Conservation (phyloP, 2,113 vertebrate genomes). For the Seriola quinqueradiata region DNA sequence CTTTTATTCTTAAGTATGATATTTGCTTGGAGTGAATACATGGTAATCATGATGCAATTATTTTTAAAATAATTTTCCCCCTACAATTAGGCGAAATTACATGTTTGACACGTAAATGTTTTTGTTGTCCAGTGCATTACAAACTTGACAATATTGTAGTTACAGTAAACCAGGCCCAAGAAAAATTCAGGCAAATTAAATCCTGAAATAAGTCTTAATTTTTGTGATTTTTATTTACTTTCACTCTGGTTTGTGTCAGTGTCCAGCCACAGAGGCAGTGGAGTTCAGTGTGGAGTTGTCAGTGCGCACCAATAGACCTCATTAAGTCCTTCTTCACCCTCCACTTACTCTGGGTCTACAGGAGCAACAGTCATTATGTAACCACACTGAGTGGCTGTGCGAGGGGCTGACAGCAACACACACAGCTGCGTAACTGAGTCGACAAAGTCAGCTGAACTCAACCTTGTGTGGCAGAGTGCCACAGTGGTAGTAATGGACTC, state of each 20-base stretch:
- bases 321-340: slow-evolving; percentile 72
- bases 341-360: slow-evolving; percentile 59
- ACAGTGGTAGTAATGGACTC: slow-evolving; percentile 12
- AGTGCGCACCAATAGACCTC: slow-evolving; percentile 63
- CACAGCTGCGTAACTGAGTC: slow-evolving; percentile 44
- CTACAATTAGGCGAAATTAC: background rate
- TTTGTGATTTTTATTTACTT: background rate
- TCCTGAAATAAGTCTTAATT: background rate
- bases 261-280: slow-evolving; percentile 33
- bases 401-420: slow-evolving; percentile 33
- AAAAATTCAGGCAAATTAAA: background rate
- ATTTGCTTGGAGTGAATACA: background rate
- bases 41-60: background rate
- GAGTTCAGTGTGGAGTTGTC: slow-evolving; percentile 43
- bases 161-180: background rate
- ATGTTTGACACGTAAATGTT: background rate
- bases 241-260: slow-evolving; percentile 14
- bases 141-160: background rate
- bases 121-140: background rate
- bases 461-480: slow-evolving; percentile 24
- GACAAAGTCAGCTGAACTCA: slow-evolving; percentile 46
- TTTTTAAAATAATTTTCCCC: background rate
- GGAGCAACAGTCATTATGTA: slow-evolving; percentile 66
- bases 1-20: too few species aligned
- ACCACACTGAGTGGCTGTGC: slow-evolving; percentile 36